phyloP scores from a whole-genome alignment of 2,888 invertebrate species.

The Aleiodes alternator region DNA sequence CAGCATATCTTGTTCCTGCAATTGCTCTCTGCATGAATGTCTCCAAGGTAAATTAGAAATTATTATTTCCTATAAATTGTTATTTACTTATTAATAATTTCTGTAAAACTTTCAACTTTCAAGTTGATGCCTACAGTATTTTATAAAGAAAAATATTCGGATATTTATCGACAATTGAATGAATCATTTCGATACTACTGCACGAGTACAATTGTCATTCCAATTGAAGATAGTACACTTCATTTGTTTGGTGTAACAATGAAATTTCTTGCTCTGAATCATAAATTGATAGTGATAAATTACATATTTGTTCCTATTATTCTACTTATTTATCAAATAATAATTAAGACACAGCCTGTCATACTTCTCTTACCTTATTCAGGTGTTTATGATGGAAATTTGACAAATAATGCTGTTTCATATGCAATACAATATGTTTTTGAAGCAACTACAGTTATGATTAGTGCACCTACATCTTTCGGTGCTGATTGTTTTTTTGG shows the following conservation, averaged over 20 bases:
- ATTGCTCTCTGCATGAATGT: neutral
- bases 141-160: neutral
- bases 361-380: slow-evolving; percentile 2
- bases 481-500: slow-evolving; percentile 26
- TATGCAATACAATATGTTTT: neutral
- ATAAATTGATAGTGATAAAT: slow-evolving; percentile 7
- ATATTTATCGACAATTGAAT: slow-evolving; percentile 4
- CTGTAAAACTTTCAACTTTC: neutral
- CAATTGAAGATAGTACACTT: neutral
- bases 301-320: slow-evolving; percentile 3
- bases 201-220: neutral
- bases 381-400: neutral
- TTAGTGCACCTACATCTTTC: slow-evolving; percentile 8
- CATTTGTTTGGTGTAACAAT: slow-evolving; percentile 6
- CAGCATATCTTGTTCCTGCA: neutral
- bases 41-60: neutral
- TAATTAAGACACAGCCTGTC: neutral
- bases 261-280: slow-evolving; percentile 5
- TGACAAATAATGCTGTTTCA: neutral
- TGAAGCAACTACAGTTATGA: neutral
- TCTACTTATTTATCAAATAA: slow-evolving; percentile 13
- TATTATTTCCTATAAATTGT: neutral
- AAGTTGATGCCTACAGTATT: slow-evolving; percentile 16
- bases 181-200: neutral
- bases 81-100: neutral